A percentile compares a stretch with the other conserved stretches of the same genome.
phyloP scores from a whole-genome alignment of 1,140 invertebrate genomes.

The Anoplolepis gracilipes region DNA sequence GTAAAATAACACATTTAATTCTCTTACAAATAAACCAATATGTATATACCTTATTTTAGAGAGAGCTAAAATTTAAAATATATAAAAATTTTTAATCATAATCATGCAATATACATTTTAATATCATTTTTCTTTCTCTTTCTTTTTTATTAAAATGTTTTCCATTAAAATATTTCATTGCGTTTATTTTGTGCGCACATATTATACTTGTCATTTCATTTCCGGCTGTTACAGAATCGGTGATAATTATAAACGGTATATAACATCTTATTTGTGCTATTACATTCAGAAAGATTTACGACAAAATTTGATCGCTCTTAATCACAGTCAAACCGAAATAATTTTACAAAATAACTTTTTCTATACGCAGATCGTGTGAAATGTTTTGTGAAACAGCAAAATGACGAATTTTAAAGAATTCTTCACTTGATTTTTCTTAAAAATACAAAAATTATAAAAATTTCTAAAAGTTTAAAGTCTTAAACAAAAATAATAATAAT shows the following conservation, averaged over 20 bases:
- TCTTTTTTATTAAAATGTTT: too few relatives aligned
- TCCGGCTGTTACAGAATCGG: neutral
- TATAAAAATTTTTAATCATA: too few relatives aligned
- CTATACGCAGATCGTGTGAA: neutral
- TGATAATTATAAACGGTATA: neutral
- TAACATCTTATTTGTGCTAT: neutral
- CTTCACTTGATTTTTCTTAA: neutral
- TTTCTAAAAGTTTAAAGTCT: too few relatives aligned
- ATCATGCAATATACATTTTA: neutral
- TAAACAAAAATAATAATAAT: too few relatives aligned
- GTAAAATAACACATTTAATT: neutral
- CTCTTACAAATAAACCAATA: neutral
- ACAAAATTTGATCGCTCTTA: neutral
- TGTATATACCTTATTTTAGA: neutral
- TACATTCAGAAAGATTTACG: neutral
- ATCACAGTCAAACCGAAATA: neutral
- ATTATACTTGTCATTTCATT: conserved; percentile 6
- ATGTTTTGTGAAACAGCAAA: neutral
- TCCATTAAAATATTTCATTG: conserved; percentile 16
- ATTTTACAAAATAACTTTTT: neutral
- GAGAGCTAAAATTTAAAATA: neutral
- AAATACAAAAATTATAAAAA: too few relatives aligned
- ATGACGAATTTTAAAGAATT: neutral
- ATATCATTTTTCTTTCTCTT: too few relatives aligned
- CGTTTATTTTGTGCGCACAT: neutral